phyloP scores from a whole-genome alignment of 2,888 invertebrate genomes.

The Augochlorella aurata region DNA sequence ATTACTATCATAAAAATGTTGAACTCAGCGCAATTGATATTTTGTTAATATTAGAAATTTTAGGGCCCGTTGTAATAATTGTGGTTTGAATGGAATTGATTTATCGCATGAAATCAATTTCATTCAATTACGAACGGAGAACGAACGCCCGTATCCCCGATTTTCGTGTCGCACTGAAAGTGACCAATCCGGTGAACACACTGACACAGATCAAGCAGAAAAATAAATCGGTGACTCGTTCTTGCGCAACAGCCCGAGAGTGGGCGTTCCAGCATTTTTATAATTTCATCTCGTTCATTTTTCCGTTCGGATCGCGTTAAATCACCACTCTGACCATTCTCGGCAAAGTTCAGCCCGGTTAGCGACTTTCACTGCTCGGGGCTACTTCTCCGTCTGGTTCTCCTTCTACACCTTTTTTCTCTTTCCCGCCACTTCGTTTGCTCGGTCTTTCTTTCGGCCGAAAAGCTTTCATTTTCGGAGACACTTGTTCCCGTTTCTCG shows the following conservation, averaged over 20 bases:
- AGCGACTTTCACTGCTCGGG: constrained; percentile 75
- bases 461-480: constrained; percentile 44
- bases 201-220: not conserved
- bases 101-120: not conserved
- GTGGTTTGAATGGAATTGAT: no score
- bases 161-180: constrained; percentile 2
- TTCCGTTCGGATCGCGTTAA: constrained; percentile 41
- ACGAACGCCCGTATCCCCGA: not conserved
- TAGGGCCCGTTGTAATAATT: no score
- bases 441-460: constrained; percentile 28
- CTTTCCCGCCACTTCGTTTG: constrained; percentile 16
- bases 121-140: not conserved
- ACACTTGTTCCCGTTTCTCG: not conserved
- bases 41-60: no score
- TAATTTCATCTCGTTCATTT: constrained; percentile 47
- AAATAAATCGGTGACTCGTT: constrained; percentile 41
- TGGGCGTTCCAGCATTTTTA: constrained; percentile 50
- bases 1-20: no score
- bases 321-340: constrained; percentile 59
- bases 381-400: constrained; percentile 57
- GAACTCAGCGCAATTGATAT: no score
- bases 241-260: constrained; percentile 50
- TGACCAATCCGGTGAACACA: not conserved
- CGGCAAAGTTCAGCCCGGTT: constrained; percentile 72
- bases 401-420: constrained; percentile 14